Base-by-base conservation (phyloP, 2,888 invertebrate genomes). In the Tridacna crocea region DNA sequence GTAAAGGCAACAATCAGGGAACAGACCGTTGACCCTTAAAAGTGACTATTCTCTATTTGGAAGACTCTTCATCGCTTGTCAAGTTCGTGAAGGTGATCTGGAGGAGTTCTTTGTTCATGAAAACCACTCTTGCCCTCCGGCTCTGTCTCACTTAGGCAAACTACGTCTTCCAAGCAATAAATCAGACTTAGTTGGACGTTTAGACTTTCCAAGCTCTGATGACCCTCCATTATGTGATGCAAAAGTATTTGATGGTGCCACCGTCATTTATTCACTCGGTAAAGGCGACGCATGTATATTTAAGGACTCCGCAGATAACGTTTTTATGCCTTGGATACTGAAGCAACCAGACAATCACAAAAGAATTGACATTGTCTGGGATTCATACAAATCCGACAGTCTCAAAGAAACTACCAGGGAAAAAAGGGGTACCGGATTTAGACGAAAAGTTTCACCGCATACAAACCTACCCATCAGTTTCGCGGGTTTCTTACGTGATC, bases 301-400 rank as follows among this genome's bases (percentile, higher is more conserved):
- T 74, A 36, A 82, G 24, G 85, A 87, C 12, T 88, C 83, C 79
- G 78, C 84, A 15, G 58, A 48, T 8, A 63, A 48, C 19, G 72
- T 75, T 0, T 72, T 79, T 48, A 48, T 85, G 13, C 83, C 82
- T 63, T 83, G 85, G 58, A 51, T 83, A 27, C 17, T 58, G 58
- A 47, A 58, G 15, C 85, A 89, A 58, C 70, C 88, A 27, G 22
- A 60, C 11, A 65, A 61, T 19, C 73, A 66, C 15, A 61, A 74
- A 13, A 68, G 88, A 48, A 12, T 88, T 13, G 88, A 89, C 63
- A 51, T 87, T 46, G 77, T 84, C 12, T 88, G 79, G 82, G 88
- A 89, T 77, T 74, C n/a, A 47, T 87, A 87, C 65, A 22, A 19
- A 19, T n/a, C 70, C 26, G 73, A 82, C 19, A 85, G 82, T 74